Conservation (phyloP, 1,140 invertebrate species). For the Heliconius hewitsoni region DNA sequence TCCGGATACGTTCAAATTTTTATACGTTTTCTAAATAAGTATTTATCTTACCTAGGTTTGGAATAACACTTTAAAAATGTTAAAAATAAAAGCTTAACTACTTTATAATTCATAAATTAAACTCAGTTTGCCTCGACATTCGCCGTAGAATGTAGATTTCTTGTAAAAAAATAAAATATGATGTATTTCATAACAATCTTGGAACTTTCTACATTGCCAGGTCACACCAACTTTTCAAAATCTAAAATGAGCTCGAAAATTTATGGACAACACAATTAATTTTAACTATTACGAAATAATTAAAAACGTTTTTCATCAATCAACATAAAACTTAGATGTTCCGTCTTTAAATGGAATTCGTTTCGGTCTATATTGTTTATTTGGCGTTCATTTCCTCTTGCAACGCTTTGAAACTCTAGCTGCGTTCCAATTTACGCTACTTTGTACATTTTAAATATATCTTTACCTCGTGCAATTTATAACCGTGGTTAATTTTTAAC, state of each 20-base stretch:
- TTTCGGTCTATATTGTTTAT: slow-evolving; percentile 36
- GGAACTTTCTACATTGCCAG: no score
- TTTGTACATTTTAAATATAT: slow-evolving; percentile 33
- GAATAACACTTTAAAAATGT: no score
- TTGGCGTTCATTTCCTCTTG: slow-evolving; percentile 43
- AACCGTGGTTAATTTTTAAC: no score
- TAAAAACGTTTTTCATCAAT: slow-evolving; percentile 14
- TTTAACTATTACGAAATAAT: slow-evolving; percentile 15
- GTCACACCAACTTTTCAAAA: not conserved
- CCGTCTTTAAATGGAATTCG: slow-evolving; percentile 25
- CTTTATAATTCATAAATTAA: not conserved
- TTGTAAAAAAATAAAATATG: no score
- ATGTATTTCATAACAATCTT: no score
- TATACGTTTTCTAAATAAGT: no score
- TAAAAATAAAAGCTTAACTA: no score
- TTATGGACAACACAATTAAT: not conserved
- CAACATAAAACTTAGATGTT: slow-evolving; percentile 15
- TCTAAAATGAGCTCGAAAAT: not conserved
- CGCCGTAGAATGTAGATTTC: no score
- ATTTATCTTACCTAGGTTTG: no score
- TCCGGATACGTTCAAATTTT: no score
- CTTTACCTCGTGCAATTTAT: slow-evolving; percentile 21
- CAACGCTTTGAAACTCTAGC: slow-evolving; percentile 52
- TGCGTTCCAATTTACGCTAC: slow-evolving; percentile 42
- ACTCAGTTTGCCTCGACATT: no score